phyloP scores from a whole-genome alignment of 2,797 vertebrate genomes.

The Pipistrellus kuhlii region DNA sequence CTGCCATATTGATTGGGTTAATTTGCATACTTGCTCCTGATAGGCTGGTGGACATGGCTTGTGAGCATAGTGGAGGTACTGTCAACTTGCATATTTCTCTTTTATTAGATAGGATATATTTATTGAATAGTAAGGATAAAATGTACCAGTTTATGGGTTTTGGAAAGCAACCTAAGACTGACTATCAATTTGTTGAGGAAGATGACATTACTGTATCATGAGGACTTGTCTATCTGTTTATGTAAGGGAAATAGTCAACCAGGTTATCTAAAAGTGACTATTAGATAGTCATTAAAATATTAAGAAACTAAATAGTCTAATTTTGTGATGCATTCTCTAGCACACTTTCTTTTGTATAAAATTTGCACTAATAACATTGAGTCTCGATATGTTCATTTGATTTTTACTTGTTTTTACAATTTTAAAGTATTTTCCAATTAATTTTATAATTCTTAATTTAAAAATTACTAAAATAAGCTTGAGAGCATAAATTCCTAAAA shows the following conservation, averaged over 20 bases:
- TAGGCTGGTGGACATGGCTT: too few relatives aligned
- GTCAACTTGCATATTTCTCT: too few relatives aligned
- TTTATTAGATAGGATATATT: neutral
- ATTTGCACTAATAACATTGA: neutral
- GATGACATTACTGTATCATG: neutral
- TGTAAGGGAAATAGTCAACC: neutral
- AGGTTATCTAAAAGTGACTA: neutral
- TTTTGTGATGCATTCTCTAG: neutral
- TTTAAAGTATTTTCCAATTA: neutral
- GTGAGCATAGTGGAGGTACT: too few relatives aligned
- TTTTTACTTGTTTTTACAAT: neutral
- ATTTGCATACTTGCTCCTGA: too few relatives aligned
- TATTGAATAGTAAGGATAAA: neutral
- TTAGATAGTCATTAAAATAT: neutral
- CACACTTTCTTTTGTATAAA: conserved; percentile 38
- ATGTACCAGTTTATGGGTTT: neutral
- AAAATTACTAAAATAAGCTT: conserved; percentile 16
- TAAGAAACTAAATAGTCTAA: neutral
- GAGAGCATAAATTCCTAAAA: neutral
- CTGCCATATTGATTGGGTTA: too few relatives aligned
- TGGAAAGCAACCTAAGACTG: neutral
- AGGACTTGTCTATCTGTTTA: neutral
- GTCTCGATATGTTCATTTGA: neutral
- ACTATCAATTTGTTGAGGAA: neutral
- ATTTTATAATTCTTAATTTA: neutral